Conservation (phyloP, 2,113 vertebrate genomes). For the Rhinoderma darwinii region DNA sequence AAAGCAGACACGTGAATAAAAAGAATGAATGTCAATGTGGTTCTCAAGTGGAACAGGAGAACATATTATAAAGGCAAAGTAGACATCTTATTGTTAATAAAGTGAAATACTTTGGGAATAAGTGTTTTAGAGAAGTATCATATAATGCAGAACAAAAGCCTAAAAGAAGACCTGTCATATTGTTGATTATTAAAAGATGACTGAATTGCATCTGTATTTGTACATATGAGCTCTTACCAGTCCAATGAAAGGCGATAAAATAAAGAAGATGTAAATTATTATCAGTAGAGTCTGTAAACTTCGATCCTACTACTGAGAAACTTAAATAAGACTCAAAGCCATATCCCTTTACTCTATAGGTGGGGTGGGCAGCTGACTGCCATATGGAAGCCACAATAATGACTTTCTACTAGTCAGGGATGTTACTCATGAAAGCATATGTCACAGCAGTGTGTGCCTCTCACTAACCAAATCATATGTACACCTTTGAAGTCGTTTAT, state of each 20-base stretch:
- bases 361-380: not conserved
- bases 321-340: not conserved
- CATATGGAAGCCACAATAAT: not conserved
- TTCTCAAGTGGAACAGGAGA: slow-evolving; percentile 8
- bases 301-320: not conserved
- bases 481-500: too few relatives aligned
- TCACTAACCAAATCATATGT: too few relatives aligned
- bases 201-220: slow-evolving; percentile 6
- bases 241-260: not conserved
- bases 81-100: slow-evolving; percentile 20
- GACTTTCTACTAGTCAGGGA: not conserved
- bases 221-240: not conserved
- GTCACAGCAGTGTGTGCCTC: not conserved
- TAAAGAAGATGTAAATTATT: not conserved
- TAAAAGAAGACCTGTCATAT: not conserved
- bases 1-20: slow-evolving; percentile 21
- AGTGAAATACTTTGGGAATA: slow-evolving; percentile 12
- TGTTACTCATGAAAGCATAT: not conserved
- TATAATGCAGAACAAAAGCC: not conserved
- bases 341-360: not conserved
- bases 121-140: slow-evolving; percentile 1
- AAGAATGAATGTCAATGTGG: slow-evolving; percentile 15
- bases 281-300: not conserved
- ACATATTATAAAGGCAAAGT: slow-evolving; percentile 29
- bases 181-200: not conserved